A percentile compares a stretch with the other conserved stretches of the same genome.
phyloP scores from a whole-genome alignment of 2,113 vertebrate species.

The Salminus brasiliensis region DNA sequence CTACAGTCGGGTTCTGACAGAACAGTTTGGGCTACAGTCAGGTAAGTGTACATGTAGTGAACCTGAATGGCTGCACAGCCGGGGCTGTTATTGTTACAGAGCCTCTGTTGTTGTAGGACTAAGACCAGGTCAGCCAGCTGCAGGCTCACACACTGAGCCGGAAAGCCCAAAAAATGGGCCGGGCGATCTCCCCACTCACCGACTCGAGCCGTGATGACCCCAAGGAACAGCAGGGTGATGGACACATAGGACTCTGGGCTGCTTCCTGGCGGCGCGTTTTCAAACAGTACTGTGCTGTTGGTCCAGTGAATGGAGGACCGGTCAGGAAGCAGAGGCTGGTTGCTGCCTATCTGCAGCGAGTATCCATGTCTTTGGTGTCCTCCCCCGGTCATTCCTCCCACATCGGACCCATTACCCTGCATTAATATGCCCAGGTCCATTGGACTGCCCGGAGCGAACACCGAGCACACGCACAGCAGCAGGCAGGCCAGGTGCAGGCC shows the following conservation, averaged over 20 bases:
- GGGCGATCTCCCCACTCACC: conserved; percentile 63
- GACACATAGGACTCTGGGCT: conserved; percentile 78
- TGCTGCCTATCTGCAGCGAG: conserved; percentile 70
- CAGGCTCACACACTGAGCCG: not conserved
- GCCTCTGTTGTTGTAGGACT: no score
- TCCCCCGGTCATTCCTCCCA: conserved; percentile 63
- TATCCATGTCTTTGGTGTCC: conserved; percentile 60
- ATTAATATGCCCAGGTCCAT: conserved; percentile 74
- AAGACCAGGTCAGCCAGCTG: no score
- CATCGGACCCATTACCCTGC: conserved; percentile 64
- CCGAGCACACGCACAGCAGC: conserved; percentile 78
- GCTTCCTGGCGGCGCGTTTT: conserved; percentile 69
- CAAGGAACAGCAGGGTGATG: conserved; percentile 80
- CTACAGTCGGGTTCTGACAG: not conserved
- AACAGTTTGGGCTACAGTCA: no score
- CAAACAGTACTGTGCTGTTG: conserved; percentile 81
- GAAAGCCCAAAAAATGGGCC: not conserved
- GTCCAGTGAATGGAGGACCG: conserved; percentile 82
- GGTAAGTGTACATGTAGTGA: no score
- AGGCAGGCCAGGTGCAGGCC: conserved; percentile 78
- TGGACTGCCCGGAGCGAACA: conserved; percentile 82
- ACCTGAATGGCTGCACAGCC: not conserved
- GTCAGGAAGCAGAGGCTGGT: conserved; percentile 79
- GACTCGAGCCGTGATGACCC: conserved; percentile 79
- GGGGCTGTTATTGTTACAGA: no score